Evolutionary conservation across 2,797 vertebrate species (phyloP), one percentile per base, ranked within the genome.

Genomic region (Heterohyrax brucei): DNA sequence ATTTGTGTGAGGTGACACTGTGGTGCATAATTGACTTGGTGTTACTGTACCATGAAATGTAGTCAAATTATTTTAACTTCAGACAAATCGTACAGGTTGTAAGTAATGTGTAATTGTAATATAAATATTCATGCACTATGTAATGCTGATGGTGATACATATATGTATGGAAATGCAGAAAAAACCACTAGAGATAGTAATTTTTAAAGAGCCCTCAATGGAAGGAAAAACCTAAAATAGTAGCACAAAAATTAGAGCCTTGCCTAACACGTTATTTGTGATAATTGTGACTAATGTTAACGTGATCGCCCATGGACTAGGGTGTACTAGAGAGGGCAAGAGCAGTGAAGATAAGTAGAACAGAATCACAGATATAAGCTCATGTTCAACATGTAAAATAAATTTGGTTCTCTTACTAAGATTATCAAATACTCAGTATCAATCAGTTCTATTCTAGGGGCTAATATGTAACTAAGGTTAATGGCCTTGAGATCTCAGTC

Each of bases 41-140:
- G 89, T 88, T 94, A 96, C 68, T 93, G 22, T 91, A 44, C 61
- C 18, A 26, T 91, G 50, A 89, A 94, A 96, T 76, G 28, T 72
- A 86, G 50, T 81, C 48, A 91, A 26, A 93, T 94, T 56, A 28
- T 50, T 62, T 94, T 89, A 10, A 77, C 26, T 94, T 94, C n/a
- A 93, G 26, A 87, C 18, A 91, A 84, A 46, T 84, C 12, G 85
- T 89, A 68, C 22, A 30, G 62, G 2, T 33, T 3, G 7, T 44
- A 96, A 13, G 24, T 86, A 61, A 92, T 44, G 44, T 46, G 5
- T 75, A 82, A 72, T 91, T 46, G 87, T 30, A 61, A 33, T 10
- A 22, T 84, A 95, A 82, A 80, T 95, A 95, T 62, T 87, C 33
- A 72, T 61, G 48, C 0, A 77, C 9, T 85, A 1, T 53, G 72